Conservation (phyloP, 1,140 invertebrate species). For the Aradophagus sp. region DNA sequence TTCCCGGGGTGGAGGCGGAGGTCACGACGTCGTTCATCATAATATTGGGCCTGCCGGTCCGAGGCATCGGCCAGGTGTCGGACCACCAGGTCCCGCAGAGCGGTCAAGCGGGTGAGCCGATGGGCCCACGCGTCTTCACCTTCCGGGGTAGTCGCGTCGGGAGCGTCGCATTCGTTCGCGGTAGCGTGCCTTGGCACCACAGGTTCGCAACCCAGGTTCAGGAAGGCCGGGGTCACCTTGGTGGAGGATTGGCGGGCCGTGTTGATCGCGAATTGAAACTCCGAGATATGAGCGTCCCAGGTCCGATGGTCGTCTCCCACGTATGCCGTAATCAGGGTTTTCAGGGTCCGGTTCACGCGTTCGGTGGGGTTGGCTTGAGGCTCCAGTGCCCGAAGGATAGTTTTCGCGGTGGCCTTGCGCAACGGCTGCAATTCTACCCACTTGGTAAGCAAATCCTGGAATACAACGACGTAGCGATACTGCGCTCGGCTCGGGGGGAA, state of each 20-base stretch:
- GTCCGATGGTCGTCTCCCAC: background rate
- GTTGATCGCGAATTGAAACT: constrained; percentile 4
- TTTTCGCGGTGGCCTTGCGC: constrained; percentile 14
- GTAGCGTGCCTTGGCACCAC: no score
- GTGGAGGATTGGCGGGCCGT: constrained; percentile 1
- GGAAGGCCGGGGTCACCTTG: background rate
- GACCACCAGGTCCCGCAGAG: no score
- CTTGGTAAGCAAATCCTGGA: constrained; percentile 32
- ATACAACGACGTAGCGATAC: constrained; percentile 23
- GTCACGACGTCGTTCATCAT: no score
- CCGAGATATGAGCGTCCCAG: constrained; percentile 2
- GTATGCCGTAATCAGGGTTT: background rate
- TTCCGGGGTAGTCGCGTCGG: no score
- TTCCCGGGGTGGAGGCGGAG: no score
- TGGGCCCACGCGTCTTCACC: no score
- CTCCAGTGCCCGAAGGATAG: constrained; percentile 6
- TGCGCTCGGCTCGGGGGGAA: constrained; percentile 26
- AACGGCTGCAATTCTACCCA: constrained; percentile 33
- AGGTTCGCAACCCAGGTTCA: constrained; percentile 11
- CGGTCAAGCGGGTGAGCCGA: no score
- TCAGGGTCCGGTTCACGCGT: background rate
- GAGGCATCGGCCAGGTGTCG: no score
- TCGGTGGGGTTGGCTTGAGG: constrained; percentile 14
- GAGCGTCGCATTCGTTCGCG: no score
- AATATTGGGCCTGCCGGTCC: no score